A percentile compares a stretch with the other conserved stretches of the same genome.
These are phyloP conservation scores for Dolichallabes microphthalmus DNA, from an alignment of 2,113 vertebrate genomes.

Conservation along the genomic window DNA sequence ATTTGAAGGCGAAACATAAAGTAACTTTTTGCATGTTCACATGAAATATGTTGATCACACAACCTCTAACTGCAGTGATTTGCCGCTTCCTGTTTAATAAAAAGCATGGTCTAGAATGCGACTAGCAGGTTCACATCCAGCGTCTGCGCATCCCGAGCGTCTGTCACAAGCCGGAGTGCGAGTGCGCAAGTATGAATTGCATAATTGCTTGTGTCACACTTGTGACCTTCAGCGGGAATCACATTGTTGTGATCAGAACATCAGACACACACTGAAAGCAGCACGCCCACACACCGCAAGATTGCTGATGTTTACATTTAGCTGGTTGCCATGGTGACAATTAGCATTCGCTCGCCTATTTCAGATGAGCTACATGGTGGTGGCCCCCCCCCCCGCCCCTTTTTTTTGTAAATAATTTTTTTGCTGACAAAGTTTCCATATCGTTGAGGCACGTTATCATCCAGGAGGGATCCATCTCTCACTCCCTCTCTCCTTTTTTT, in stretches of 20 bases:
- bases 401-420: not conserved
- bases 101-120: not conserved
- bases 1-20: too few species aligned
- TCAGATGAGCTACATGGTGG: conserved; percentile 39
- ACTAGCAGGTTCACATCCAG: not conserved
- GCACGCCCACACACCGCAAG: conserved; percentile 33
- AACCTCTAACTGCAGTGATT: not conserved
- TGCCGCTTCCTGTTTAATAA: not conserved
- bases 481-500: not conserved
- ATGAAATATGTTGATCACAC: not conserved
- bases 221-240: conserved; percentile 39
- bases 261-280: conserved; percentile 48
- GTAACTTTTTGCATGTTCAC: not conserved
- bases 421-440: conserved; percentile 38
- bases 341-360: conserved; percentile 41
- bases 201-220: conserved; percentile 46
- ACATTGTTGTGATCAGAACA: conserved; percentile 42
- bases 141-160: not conserved
- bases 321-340: conserved; percentile 45
- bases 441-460: conserved; percentile 30
- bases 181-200: conserved; percentile 22
- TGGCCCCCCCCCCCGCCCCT: too few species aligned
- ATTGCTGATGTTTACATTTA: conserved; percentile 55
- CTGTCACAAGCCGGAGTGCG: not conserved
- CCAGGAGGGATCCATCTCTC: not conserved